Evolutionary conservation across 2,888 invertebrate species (phyloP), one percentile per base, ranked within the genome.

Genomic region (Leptarthrus brevirostris): DNA sequence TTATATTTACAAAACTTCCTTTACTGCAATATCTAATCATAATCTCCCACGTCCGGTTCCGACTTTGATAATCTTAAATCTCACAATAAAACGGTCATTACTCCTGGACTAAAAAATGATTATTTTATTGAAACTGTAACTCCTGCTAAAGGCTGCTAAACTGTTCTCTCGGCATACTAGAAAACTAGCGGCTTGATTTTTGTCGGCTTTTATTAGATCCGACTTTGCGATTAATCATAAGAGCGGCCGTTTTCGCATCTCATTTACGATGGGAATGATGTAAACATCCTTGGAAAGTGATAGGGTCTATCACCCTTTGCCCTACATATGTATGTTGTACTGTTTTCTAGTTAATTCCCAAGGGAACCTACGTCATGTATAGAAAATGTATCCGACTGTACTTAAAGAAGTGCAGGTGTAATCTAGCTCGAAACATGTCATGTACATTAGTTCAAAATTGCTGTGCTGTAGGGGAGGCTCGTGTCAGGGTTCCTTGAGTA

Each of bases 191-290:
- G 44, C 44, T 22, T 47, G 24, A 44, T 6, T 64, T 44, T 44
- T 64, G 64, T 64, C 64, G 64, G 64, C 64, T 64, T 16, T 36
- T 14, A 16, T 47, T n/a, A 64, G 64, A 64, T 64, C 64, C 47
- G 64, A 64, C 64, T 64, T 64, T 64, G 24, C 24, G 64, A 64
- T 64, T 44, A 64, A 22, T 16, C 40, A 12, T 1, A 40, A 40
- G 36, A 47, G 14, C 47, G 64, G 64, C 24, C 14, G 64, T 40
- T 64, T 64, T 64, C 47, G 64, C 64, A 64, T 24, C 24, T 44
- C 64, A 64, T 64, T 64, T 64, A 64, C 64, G 64, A 64, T 24
- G 64, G 44, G 64, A 64, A 64, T 64, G 64, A 44, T 4, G 47
- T 64, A 64, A 64, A 64, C 64, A 64, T 64, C 64, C 64, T 64